A percentile compares a stretch with the other conserved stretches of the same genome.
Conservation (phyloP, 2,888 invertebrate species). For the Neoscelio sp. region DNA sequence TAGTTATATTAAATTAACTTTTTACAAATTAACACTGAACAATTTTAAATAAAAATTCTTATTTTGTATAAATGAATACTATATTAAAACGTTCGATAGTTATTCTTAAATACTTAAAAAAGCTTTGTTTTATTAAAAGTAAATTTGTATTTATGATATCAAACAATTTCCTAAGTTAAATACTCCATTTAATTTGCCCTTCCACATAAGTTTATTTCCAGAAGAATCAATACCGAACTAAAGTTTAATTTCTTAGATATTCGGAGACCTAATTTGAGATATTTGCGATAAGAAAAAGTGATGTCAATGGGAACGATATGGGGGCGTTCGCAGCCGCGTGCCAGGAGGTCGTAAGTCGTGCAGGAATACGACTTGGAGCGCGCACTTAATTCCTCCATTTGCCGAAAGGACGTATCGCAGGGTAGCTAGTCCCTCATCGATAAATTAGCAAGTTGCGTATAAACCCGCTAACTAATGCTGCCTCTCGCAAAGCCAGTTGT, state of each 20-base stretch:
- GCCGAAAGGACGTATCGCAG: slow-evolving; percentile 7
- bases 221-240: background rate
- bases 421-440: slow-evolving; percentile 17
- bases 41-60: too few relatives aligned
- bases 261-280: slow-evolving; percentile 6
- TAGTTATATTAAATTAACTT: too few relatives aligned
- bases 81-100: too few relatives aligned
- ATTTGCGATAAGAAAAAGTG: slow-evolving; percentile 26
- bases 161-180: background rate
- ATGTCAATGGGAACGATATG: slow-evolving; percentile 13
- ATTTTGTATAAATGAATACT: too few relatives aligned
- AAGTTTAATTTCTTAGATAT: slow-evolving; percentile 27
- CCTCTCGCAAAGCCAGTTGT: background rate
- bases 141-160: too few relatives aligned
- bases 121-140: too few relatives aligned
- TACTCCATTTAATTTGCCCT: background rate
- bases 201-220: background rate
- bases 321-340: slow-evolving; percentile 40
- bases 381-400: slow-evolving; percentile 19
- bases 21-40: too few relatives aligned
- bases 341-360: slow-evolving; percentile 35
- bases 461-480: background rate
- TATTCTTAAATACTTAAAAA: too few relatives aligned
- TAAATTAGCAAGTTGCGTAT: slow-evolving; percentile 12
- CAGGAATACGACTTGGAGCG: background rate